Base-by-base conservation (phyloP, 2,113 vertebrate species). In the Hyaena hyaena region DNA sequence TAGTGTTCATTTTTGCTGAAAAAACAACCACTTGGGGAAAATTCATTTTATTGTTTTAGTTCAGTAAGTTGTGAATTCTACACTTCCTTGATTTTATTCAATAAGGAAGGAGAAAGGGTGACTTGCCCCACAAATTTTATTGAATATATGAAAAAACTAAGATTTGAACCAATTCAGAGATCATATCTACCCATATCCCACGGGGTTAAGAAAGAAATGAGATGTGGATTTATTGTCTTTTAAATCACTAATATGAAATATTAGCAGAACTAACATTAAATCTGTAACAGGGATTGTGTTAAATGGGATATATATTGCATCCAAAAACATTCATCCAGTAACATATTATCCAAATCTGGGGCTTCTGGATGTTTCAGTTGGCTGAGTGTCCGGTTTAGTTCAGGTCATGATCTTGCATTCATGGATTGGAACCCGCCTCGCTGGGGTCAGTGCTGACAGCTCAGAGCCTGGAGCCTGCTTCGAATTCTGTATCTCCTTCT, bases 111-210 rank as follows among this genome's bases (percentile, higher is more conserved):
- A 0, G 21, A 97, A 92, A 92, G 28, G 26, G 39, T 95, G 87
- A 85, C 61, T 97, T 96, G 58, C 89, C 95, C 76, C 97, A 97
- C 96, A 97, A 97, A 98, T 98, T 98, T 97, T 97, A 97, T 88
- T 95, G 85, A 7, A 0, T 95, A 96, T 90, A 87, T 93, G 74
- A 95, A 97, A 97, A 92, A 95, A 84, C 87, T 93, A 90, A 98
- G 90, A 97, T n/a, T 1, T 94, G 83, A 83, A 94, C 65, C 93
- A 82, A 96, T 88, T 93, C 35, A 76, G 63, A 93, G n/a, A 63
- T 63, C 1, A 81, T 79, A 98, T 96, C 96, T 97, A 53, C 53
- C 96, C 80, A 96, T 96, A 92, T 94, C 80, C 92, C 79, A 90
- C 43, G 92, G 94, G 87, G 71, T 97, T 97, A 93, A 83, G 83